Evolutionary conservation across 2,797 vertebrate species (phyloP).

Genomic region (Urosaurus nigricauda): DNA sequence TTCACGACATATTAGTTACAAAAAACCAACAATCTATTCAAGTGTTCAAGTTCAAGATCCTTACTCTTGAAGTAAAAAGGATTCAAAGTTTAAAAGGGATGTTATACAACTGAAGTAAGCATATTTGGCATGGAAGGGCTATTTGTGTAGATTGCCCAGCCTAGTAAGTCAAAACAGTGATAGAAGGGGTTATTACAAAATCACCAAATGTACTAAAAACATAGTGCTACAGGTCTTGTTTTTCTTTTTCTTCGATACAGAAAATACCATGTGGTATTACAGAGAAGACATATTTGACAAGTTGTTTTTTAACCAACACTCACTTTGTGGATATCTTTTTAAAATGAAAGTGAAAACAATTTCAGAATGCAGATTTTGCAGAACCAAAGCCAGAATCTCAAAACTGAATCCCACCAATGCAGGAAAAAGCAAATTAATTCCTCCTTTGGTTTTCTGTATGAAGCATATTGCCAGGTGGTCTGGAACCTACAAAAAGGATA

Average conservation of each 20-base stretch:
- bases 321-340: slow-evolving; percentile 17
- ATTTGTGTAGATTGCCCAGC: neutral
- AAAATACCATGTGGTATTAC: neutral
- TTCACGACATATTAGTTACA: neutral
- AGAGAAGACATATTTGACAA: neutral
- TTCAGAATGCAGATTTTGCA: neutral
- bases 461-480: neutral
- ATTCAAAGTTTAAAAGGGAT: neutral
- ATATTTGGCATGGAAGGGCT: neutral
- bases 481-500: neutral
- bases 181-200: neutral
- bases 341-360: neutral
- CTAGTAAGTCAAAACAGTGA: neutral
- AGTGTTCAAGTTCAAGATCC: neutral
- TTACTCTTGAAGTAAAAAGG: slow-evolving; percentile 15
- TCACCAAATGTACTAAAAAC: neutral
- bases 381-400: slow-evolving; percentile 17
- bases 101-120: neutral
- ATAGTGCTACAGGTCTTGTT: neutral
- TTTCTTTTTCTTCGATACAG: neutral
- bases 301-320: neutral
- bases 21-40: neutral
- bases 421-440: neutral
- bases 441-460: slow-evolving; percentile 21
- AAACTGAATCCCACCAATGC: neutral